phyloP scores from a whole-genome alignment of 2,888 invertebrate species.

The Pyrochroa serraticornis region DNA sequence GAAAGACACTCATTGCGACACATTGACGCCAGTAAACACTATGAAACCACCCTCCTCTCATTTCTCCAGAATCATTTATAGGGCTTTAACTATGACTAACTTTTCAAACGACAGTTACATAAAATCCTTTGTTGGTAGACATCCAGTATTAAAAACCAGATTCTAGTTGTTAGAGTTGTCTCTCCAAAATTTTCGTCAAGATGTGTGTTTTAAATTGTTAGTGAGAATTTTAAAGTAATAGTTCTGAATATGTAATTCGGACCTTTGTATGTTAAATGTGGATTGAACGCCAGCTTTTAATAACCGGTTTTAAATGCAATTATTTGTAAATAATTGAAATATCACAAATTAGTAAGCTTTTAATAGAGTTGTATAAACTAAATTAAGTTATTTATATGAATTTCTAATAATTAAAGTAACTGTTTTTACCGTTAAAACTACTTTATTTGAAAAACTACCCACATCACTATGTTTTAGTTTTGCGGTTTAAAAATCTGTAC shows the following conservation, averaged over 20 bases:
- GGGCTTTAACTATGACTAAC: conserved; percentile 24
- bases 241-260: not conserved
- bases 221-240: conserved; percentile 1
- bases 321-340: conserved; percentile 37
- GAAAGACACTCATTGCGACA: conserved; percentile 95
- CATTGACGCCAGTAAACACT: conserved; percentile 93
- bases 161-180: not conserved
- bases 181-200: conserved; percentile 7
- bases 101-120: not conserved
- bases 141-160: conserved; percentile 29
- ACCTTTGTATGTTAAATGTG: conserved; percentile 26
- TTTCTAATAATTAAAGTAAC: conserved; percentile 39
- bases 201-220: conserved; percentile 16
- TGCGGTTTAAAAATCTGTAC: conserved; percentile 79
- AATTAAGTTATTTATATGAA: conserved; percentile 45
- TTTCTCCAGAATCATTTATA: conserved; percentile 85
- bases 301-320: conserved; percentile 16
- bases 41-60: conserved; percentile 91
- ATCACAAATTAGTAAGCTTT: conserved; percentile 34
- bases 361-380: conserved; percentile 41
- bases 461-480: conserved; percentile 68
- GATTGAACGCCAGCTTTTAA: conserved; percentile 26
- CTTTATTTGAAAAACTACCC: not conserved
- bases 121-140: conserved; percentile 6
- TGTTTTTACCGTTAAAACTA: conserved; percentile 9